A percentile compares a stretch with the other conserved stretches of the same genome.
phyloP scores from a whole-genome alignment of 2,888 invertebrate species.

The Asteroscopus sphinx region DNA sequence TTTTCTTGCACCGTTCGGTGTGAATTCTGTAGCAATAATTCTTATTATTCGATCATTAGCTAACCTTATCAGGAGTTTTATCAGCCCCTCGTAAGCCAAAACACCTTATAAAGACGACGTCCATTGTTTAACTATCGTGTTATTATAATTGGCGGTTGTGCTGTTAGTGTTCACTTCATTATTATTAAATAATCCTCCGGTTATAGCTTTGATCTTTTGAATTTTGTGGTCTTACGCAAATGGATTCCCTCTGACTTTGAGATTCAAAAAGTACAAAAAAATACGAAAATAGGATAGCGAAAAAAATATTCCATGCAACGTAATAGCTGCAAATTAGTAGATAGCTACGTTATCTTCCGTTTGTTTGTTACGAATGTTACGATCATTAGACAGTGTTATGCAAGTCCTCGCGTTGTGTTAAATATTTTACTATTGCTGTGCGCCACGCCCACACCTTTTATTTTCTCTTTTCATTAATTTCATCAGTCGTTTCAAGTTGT shows the following conservation, averaged over 20 bases:
- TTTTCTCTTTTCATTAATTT: conserved; percentile 1
- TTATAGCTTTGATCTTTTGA: too few species aligned
- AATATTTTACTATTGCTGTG: neutral
- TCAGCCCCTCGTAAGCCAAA: too few species aligned
- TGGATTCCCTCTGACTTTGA: neutral
- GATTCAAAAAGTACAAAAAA: neutral
- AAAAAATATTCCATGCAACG: neutral
- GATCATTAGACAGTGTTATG: conserved; percentile 17
- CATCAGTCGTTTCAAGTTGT: too few species aligned
- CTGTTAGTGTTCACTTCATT: too few species aligned
- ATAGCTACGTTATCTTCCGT: neutral
- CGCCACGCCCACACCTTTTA: conserved; percentile 6
- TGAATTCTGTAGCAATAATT: neutral
- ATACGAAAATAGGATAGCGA: neutral
- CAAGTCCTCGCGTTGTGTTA: conserved; percentile 11
- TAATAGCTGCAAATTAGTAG: conserved; percentile 11
- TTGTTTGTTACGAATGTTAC: conserved; percentile 6
- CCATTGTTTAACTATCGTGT: too few species aligned
- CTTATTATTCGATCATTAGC: neutral
- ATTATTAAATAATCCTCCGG: too few species aligned
- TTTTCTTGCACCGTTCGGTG: neutral
- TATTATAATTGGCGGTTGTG: too few species aligned
- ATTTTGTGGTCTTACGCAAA: too few species aligned
- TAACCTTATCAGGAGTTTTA: neutral
- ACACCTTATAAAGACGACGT: too few species aligned